Evolutionary conservation across 2,113 vertebrate genomes (phyloP).

Genomic region (Archocentrus centrarchus): DNA sequence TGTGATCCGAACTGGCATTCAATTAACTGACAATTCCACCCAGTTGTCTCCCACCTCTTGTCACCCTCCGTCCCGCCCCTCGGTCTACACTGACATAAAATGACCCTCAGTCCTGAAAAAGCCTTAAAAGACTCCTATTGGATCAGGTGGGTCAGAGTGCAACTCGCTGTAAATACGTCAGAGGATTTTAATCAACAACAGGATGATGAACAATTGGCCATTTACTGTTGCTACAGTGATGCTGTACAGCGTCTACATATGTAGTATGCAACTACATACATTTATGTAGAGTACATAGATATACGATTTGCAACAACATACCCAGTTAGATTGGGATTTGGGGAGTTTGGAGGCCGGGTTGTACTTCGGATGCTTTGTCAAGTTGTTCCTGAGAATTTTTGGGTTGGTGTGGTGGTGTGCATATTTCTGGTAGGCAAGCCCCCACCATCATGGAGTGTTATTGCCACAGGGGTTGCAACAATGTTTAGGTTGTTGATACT

Average conservation of each 20-base stretch:
- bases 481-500: too few species aligned
- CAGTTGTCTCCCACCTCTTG: slow-evolving; percentile 20
- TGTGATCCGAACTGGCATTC: slow-evolving; percentile 74
- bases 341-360: too few species aligned
- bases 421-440: too few species aligned
- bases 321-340: too few species aligned
- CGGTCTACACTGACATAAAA: neutral
- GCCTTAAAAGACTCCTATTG: neutral
- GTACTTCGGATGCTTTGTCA: too few species aligned
- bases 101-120: slow-evolving; percentile 12
- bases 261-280: neutral
- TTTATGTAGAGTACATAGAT: neutral
- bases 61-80: neutral
- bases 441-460: too few species aligned
- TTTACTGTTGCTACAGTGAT: neutral
- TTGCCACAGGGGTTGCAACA: too few species aligned
- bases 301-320: too few species aligned
- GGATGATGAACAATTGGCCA: neutral
- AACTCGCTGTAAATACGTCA: neutral
- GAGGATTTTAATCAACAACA: neutral
- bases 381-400: too few species aligned
- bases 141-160: neutral
- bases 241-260: neutral
- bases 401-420: too few species aligned
- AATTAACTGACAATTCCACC: slow-evolving; percentile 71